These are phyloP conservation scores for Acromyrmex charruanus DNA, from an alignment of 1,140 invertebrate genomes.

Conservation along the genomic window DNA sequence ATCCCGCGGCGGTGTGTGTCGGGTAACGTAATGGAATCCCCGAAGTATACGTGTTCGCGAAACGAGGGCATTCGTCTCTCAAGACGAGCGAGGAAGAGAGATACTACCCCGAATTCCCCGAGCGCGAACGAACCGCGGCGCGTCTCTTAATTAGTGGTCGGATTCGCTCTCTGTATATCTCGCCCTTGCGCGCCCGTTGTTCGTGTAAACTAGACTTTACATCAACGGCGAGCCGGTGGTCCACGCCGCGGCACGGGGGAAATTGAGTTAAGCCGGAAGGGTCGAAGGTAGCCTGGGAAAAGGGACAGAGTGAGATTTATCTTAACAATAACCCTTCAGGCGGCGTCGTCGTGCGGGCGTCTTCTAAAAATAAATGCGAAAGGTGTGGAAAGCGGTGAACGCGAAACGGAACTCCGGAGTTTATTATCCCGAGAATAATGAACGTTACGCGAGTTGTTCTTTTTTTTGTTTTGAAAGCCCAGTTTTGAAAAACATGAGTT, in stretches of 20 bases:
- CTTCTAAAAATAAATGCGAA: background rate
- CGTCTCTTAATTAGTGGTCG: slow-evolving; percentile 59
- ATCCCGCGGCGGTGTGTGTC: slow-evolving; percentile 6
- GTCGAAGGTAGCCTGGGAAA: background rate
- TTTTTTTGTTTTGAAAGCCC: background rate
- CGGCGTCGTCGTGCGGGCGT: background rate
- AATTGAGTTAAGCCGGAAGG: slow-evolving; percentile 52
- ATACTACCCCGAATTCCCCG: slow-evolving; percentile 42
- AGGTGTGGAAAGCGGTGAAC: background rate
- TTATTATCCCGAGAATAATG: background rate
- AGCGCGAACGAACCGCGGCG: slow-evolving; percentile 49
- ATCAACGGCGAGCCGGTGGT: slow-evolving; percentile 49
- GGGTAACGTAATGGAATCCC: slow-evolving; percentile 47
- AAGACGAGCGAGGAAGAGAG: background rate
- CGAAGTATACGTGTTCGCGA: slow-evolving; percentile 47
- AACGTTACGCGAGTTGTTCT: background rate
- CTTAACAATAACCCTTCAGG: slow-evolving; percentile 46
- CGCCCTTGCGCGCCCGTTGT: slow-evolving; percentile 11
- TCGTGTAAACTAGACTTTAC: slow-evolving; percentile 59
- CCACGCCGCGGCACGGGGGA: slow-evolving; percentile 30
- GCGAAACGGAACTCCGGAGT: background rate
- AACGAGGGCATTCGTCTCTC: slow-evolving; percentile 57
- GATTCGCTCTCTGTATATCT: slow-evolving; percentile 47
- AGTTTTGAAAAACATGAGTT: slow-evolving; percentile 9
- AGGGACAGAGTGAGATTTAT: slow-evolving; percentile 36